Conservation (phyloP, 2,113 vertebrate species). For the Pelecanoides urinatrix region DNA sequence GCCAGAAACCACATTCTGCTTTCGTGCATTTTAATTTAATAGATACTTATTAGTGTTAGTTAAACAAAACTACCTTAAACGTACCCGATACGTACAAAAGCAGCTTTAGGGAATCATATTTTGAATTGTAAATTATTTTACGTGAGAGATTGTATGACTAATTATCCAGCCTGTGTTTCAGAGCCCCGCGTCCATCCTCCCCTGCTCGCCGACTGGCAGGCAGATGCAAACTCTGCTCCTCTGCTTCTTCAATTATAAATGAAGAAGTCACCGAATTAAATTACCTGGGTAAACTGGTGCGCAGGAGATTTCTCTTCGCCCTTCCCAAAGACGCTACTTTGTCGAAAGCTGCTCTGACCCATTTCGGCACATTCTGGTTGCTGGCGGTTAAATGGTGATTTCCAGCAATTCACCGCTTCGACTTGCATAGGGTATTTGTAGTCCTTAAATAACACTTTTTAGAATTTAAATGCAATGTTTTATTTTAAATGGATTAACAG, state of each 20-base stretch:
- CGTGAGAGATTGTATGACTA: neutral
- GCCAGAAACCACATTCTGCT: slow-evolving; percentile 25
- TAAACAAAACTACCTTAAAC: slow-evolving; percentile 8
- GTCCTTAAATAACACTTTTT: neutral
- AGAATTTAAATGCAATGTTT: neutral
- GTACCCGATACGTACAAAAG: neutral
- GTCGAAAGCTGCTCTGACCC: neutral
- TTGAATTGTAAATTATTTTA: neutral
- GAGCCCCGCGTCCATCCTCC: neutral
- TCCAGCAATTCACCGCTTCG: accelerated
- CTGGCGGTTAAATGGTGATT: neutral
- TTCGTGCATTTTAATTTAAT: neutral
- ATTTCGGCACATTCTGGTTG: neutral
- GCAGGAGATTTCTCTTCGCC: neutral
- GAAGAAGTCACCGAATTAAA: neutral
- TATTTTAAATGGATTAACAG: neutral
- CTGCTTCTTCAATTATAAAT: neutral
- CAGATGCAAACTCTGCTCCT: neutral
- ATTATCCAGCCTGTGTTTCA: neutral
- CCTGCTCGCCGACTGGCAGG: neutral
- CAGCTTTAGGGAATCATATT: neutral
- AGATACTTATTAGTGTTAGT: slow-evolving; percentile 24
- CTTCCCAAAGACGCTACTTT: neutral
- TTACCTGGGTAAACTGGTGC: neutral
- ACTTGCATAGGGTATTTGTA: neutral